Percentiles rank a stretch among this genome's conserved stretches.
Conservation (phyloP, 2,797 vertebrate species). For the Chelonia mydas region DNA sequence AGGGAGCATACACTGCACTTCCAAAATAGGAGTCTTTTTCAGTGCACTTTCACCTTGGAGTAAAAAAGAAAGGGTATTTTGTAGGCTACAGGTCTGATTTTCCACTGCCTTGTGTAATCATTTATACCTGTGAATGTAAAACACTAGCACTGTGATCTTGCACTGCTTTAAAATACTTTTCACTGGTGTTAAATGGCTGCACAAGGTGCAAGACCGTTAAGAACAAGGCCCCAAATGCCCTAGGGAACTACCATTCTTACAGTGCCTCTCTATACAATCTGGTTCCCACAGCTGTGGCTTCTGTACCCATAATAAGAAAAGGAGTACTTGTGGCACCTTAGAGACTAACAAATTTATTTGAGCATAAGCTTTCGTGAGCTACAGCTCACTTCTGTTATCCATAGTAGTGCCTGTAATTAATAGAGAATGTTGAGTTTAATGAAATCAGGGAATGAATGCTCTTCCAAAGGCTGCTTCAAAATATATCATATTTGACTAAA, state of each 20-base stretch:
- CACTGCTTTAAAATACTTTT: neutral
- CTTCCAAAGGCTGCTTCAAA: neutral
- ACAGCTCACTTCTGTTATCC: neutral
- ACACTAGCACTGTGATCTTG: neutral
- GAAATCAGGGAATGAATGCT: conserved; percentile 4
- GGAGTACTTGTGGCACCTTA: no score
- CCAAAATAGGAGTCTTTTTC: neutral
- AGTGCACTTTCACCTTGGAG: neutral
- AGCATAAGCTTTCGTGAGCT: no score
- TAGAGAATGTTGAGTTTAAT: neutral
- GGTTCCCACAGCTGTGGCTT: neutral
- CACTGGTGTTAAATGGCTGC: neutral
- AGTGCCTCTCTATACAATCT: neutral
- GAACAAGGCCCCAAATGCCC: neutral
- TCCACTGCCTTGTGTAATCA: neutral
- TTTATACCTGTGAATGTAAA: neutral
- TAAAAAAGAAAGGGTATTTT: neutral
- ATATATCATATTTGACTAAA: neutral
- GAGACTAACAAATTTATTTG: no score
- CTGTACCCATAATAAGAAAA: neutral
- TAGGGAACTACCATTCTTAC: neutral
- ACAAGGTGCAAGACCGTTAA: neutral
- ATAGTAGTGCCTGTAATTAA: neutral
- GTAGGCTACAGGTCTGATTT: neutral
- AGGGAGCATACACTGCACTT: neutral